Percentiles rank a stretch among this genome's conserved stretches.
Conservation (phyloP, 2,888 invertebrate species). For the Blastobasis lacticolella region DNA sequence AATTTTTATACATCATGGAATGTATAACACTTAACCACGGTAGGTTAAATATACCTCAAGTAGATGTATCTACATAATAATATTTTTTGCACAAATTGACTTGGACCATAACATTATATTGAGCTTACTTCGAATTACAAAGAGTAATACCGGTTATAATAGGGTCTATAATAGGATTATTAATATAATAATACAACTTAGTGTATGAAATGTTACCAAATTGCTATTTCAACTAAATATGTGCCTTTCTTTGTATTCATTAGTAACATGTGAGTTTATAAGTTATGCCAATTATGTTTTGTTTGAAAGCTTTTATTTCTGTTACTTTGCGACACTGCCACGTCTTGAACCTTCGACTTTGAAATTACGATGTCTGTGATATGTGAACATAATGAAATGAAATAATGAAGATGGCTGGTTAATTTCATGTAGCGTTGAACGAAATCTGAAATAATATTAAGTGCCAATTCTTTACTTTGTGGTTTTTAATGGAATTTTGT, state of each 20-base stretch:
- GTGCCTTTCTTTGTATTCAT: constrained; percentile 19
- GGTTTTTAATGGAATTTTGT: constrained; percentile 46
- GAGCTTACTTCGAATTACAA: constrained; percentile 11
- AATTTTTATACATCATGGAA: background rate
- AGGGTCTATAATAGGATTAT: constrained; percentile 15
- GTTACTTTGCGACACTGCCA: constrained; percentile 23
- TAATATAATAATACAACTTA: constrained; percentile 17
- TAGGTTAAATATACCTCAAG: constrained; percentile 3
- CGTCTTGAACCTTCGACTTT: constrained; percentile 31
- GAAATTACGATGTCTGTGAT: constrained; percentile 54
- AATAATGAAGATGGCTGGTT: constrained; percentile 5
- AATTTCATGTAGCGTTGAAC: constrained; percentile 15
- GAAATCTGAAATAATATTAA: constrained; percentile 31
- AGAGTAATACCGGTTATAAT: constrained; percentile 13
- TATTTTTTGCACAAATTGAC: constrained; percentile 22
- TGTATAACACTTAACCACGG: constrained; percentile 3
- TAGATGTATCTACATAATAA: constrained; percentile 8
- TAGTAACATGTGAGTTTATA: no score
- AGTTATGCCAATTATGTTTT: constrained; percentile 18
- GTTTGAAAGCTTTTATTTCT: constrained; percentile 31
- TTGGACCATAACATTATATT: constrained; percentile 20
- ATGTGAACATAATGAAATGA: constrained; percentile 18
- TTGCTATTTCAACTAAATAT: constrained; percentile 28
- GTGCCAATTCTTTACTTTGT: constrained; percentile 50
- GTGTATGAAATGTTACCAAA: constrained; percentile 52